These are phyloP conservation scores for Drosophila gunungcola DNA, from an alignment of 1,140 invertebrate genomes.

Conservation along the genomic window DNA sequence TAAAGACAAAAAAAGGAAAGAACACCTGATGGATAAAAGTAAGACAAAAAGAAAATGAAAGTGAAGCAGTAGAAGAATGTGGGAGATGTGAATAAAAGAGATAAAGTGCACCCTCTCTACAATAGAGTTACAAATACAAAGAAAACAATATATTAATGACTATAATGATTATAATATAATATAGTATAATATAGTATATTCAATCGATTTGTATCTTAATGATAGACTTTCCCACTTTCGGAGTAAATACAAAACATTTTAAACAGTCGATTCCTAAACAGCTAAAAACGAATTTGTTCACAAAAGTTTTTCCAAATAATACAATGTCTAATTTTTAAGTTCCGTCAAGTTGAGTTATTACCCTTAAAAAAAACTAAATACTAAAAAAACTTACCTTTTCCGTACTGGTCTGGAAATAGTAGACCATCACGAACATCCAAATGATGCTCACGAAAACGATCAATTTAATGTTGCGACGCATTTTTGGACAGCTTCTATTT, in stretches of 20 bases:
- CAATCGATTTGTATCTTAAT: too few relatives aligned
- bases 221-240: too few relatives aligned
- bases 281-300: too few relatives aligned
- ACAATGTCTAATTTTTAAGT: too few relatives aligned
- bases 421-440: slow-evolving; percentile 84
- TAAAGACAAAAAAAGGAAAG: background rate
- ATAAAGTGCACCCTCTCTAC: background rate
- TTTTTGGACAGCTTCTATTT: slow-evolving; percentile 52
- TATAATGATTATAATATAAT: too few relatives aligned
- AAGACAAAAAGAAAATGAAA: slow-evolving; percentile 9
- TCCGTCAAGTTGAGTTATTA: slow-evolving; percentile 6
- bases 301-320: too few relatives aligned
- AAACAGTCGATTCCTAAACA: too few relatives aligned
- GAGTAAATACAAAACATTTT: too few relatives aligned
- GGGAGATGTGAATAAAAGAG: slow-evolving; percentile 12
- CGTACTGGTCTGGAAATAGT: slow-evolving; percentile 83
- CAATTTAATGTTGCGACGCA: slow-evolving; percentile 84
- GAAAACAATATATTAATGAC: too few relatives aligned
- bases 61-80: slow-evolving; percentile 1
- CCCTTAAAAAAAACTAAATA: background rate
- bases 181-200: too few relatives aligned
- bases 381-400: slow-evolving; percentile 73
- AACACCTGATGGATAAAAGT: background rate
- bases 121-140: too few relatives aligned
- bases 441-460: slow-evolving; percentile 83